These are phyloP conservation scores for Propithecus coquereli DNA, from an alignment of 2,113 vertebrate genomes.

Conservation along the genomic window DNA sequence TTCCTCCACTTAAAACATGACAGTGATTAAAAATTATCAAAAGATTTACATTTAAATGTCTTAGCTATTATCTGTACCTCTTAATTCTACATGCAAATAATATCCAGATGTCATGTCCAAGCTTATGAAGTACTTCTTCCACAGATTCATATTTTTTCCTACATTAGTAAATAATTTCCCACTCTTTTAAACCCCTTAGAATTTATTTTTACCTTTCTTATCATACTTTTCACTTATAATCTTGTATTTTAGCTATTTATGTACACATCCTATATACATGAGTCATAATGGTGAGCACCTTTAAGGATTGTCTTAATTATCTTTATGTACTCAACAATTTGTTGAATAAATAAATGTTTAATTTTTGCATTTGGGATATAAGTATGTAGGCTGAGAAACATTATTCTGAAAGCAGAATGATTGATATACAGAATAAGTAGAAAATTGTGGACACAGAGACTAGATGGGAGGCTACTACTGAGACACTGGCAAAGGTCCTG, in stretches of 20 bases:
- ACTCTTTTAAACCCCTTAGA: neutral
- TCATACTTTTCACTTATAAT: neutral
- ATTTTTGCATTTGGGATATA: neutral
- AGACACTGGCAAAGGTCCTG: neutral
- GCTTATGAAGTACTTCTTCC: neutral
- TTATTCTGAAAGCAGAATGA: neutral
- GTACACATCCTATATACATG: fast-evolving
- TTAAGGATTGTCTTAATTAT: neutral
- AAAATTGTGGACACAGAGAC: neutral
- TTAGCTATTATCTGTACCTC: neutral
- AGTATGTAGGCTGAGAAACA: neutral
- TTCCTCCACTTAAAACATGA: neutral
- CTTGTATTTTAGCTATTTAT: neutral
- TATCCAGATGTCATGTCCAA: neutral
- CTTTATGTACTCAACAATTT: neutral
- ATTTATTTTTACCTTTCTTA: neutral
- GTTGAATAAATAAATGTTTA: neutral
- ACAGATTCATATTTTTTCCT: neutral
- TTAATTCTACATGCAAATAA: neutral
- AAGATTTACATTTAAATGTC: neutral
- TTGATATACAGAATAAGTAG: neutral
- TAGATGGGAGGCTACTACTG: neutral
- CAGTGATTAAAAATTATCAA: neutral
- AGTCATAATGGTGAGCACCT: neutral
- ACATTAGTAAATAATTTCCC: neutral